Evolutionary conservation across 2,797 vertebrate species (phyloP), one percentile per base, ranked within the genome.

Genomic region (Chrosomus eos): DNA sequence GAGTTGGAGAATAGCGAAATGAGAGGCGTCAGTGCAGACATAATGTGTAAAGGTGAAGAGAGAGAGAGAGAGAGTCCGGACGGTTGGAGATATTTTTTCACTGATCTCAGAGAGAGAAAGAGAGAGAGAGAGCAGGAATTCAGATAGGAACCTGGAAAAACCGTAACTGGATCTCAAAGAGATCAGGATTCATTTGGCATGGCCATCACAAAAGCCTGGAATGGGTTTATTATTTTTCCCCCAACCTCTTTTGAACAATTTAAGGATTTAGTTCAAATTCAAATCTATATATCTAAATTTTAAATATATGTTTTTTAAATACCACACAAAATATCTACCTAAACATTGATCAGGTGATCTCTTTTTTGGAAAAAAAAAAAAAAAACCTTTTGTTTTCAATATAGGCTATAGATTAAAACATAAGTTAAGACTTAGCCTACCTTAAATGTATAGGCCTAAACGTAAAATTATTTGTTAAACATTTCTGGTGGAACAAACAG

Each of bases 131-230:
- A 38, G 92, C 93, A 93, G 94, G 94, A 93, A 93, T 92, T 93
- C 84, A 86, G 14, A 51, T 75, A 66, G 93, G 93, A 92, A 89
- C 93, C 88, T 88, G 90, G 93, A 92, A 95, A 96, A 94, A 94
- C 94, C 90, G 86, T 95, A 91, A 53, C 91, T 90, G 95, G 95
- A 95, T 18, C 80, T 10, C 0, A 48, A 9, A 87, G 88, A 89
- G 66, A 82, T 87, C 70, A 74, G 95, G 94, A 95, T 91, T 92
- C 82, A 73, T 91, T 77, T 70, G 78, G 79, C 40, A 40, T 82
- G 92, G 93, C 87, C 1, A 86, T 9, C 87, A 13, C 85, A 67
- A 95, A 95, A 92, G 87, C 84, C 38, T 14, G 94, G 94, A 67
- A 73, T 77, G 88, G 92, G 16, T 40, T 55, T 40, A 13, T 9